These are phyloP conservation scores for Aplidium turbinatum DNA, from an alignment of 23 tunicate genomes.

Conservation along the genomic window DNA sequence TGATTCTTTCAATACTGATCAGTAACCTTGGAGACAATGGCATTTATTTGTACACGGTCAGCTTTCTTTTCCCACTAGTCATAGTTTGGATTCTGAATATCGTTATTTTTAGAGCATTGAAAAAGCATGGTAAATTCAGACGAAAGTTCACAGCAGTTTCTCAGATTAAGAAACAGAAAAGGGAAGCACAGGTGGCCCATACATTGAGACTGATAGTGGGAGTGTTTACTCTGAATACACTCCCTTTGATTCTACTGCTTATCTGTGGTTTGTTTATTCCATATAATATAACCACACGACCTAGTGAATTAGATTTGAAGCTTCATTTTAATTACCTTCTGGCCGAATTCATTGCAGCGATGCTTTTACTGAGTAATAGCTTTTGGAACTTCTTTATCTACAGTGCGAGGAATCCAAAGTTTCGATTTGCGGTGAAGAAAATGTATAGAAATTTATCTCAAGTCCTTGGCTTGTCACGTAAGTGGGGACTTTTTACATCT, in stretches of 20 bases:
- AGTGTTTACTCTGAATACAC: conserved; percentile 31
- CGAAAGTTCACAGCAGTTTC: background rate
- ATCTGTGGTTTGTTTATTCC: background rate
- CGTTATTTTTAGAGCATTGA: conserved; percentile 25
- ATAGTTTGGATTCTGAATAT: conserved; percentile 40
- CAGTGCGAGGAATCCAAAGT: too few relatives aligned
- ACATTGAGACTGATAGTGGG: conserved; percentile 57
- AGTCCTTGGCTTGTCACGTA: too few relatives aligned
- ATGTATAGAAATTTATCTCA: too few relatives aligned
- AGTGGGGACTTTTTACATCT: too few relatives aligned
- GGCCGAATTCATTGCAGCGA: too few relatives aligned
- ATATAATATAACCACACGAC: too few relatives aligned
- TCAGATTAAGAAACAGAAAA: conserved; percentile 6
- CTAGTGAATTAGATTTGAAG: too few relatives aligned
- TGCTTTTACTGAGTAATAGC: too few relatives aligned
- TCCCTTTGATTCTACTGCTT: conserved; percentile 36
- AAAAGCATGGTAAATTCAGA: conserved; percentile 28
- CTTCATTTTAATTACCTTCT: too few relatives aligned
- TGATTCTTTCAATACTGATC: conserved; percentile 27
- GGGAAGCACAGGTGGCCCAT: conserved; percentile 33
- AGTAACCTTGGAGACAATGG: conserved; percentile 14
- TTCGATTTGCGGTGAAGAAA: too few relatives aligned
- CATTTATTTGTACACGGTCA: conserved; percentile 15
- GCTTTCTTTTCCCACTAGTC: conserved; percentile 43
- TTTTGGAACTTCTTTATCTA: too few relatives aligned